Evolutionary conservation across 2,797 vertebrate genomes (phyloP).

Genomic region (Phoeniculus purpureus): DNA sequence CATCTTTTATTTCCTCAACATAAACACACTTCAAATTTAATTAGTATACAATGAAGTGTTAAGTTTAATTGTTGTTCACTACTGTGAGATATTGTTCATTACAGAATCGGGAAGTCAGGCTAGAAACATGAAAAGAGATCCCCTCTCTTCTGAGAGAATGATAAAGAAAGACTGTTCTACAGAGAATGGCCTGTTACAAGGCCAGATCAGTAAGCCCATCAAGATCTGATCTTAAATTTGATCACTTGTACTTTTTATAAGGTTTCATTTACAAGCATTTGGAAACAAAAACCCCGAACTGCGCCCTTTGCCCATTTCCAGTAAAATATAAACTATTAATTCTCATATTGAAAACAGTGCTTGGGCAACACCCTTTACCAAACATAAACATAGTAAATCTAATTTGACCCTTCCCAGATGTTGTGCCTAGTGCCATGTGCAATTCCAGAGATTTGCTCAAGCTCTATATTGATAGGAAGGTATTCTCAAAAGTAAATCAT

Average conservation of each 20-base stretch:
- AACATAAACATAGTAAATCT: background rate
- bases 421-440: background rate
- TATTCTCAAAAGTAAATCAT: conserved; percentile 30
- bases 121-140: background rate
- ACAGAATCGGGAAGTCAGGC: background rate
- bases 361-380: background rate
- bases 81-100: background rate
- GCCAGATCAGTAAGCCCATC: background rate
- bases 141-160: background rate
- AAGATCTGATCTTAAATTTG: background rate
- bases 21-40: background rate
- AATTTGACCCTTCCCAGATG: background rate
- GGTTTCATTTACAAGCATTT: background rate
- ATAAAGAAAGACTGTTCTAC: background rate
- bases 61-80: background rate
- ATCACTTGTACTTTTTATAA: background rate
- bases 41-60: background rate
- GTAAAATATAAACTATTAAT: background rate
- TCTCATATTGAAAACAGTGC: background rate
- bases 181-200: background rate
- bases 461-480: background rate
- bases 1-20: background rate
- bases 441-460: background rate
- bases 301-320: background rate
- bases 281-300: background rate